Conservation (phyloP, 2,113 vertebrate genomes). For the Seriola rivoliana region DNA sequence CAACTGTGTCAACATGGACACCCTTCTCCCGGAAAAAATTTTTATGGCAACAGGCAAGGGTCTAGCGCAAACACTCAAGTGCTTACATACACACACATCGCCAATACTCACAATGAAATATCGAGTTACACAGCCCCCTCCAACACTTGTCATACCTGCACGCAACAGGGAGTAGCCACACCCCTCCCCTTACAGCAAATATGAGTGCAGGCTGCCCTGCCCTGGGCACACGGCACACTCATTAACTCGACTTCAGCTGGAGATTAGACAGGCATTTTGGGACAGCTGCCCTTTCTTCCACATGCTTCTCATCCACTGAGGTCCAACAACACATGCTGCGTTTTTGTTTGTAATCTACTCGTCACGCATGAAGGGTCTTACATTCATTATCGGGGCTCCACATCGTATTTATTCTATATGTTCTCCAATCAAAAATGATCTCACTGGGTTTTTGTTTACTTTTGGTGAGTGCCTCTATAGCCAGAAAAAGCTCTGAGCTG, state of each 20-base stretch:
- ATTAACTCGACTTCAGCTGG: slow-evolving; percentile 74
- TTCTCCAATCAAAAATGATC: not conserved
- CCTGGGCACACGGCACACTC: slow-evolving; percentile 69
- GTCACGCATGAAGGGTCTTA: not conserved
- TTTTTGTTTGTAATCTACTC: slow-evolving; percentile 34
- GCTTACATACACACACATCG: slow-evolving; percentile 37
- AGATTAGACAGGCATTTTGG: slow-evolving; percentile 79
- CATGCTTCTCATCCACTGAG: slow-evolving; percentile 60
- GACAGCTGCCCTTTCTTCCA: slow-evolving; percentile 75
- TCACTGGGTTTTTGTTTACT: not conserved
- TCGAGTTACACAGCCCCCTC: slow-evolving; percentile 71
- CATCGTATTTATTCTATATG: not conserved
- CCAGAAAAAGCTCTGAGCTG: not conserved
- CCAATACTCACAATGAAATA: slow-evolving; percentile 66
- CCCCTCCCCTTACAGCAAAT: slow-evolving; percentile 60
- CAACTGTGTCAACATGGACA: slow-evolving; percentile 85
- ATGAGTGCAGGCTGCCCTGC: slow-evolving; percentile 69
- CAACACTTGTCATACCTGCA: slow-evolving; percentile 83
- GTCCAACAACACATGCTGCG: slow-evolving; percentile 50
- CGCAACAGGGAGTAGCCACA: slow-evolving; percentile 70
- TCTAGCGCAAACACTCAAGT: slow-evolving; percentile 43
- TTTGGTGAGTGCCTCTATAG: not conserved
- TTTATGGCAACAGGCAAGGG: slow-evolving; percentile 66
- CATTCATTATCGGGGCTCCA: not conserved
- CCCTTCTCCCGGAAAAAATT: slow-evolving; percentile 77